Percentiles rank a stretch among this genome's conserved stretches.
Conservation (phyloP, 30 jellyfish, hydroid and myxozoan genomes). For the Hydra vulgaris region DNA sequence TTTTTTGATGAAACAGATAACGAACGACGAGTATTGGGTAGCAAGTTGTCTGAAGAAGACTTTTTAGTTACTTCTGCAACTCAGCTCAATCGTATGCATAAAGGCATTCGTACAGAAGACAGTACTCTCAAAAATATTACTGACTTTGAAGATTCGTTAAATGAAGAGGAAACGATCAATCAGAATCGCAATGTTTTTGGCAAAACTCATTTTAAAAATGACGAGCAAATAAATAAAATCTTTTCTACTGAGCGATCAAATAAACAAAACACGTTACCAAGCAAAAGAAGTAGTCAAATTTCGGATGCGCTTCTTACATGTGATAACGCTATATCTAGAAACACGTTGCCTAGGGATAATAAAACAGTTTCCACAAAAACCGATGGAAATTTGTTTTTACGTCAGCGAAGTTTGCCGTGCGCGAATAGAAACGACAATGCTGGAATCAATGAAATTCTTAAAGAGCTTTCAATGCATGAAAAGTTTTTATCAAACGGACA, state of each 20-base stretch:
- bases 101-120: not conserved
- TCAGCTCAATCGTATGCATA: not conserved
- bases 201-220: not conserved
- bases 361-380: not conserved
- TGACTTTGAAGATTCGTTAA: conserved; percentile 2
- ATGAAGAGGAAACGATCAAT: not conserved
- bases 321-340: not conserved
- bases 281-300: not conserved
- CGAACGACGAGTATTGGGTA: not conserved
- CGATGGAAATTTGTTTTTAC: not conserved
- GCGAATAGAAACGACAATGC: not conserved
- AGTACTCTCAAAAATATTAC: not conserved
- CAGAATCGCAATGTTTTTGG: not conserved
- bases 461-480: not conserved
- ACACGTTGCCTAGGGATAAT: not conserved
- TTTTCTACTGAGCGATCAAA: not conserved
- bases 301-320: too few species aligned
- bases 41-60: not conserved
- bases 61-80: not conserved
- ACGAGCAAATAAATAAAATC: not conserved
- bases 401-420: not conserved
- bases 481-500: not conserved
- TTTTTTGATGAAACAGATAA: conserved; percentile 6
- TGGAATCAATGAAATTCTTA: not conserved
- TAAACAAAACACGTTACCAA: not conserved